Conservation (phyloP, 2,797 vertebrate genomes). For the Liparis tanakae region DNA sequence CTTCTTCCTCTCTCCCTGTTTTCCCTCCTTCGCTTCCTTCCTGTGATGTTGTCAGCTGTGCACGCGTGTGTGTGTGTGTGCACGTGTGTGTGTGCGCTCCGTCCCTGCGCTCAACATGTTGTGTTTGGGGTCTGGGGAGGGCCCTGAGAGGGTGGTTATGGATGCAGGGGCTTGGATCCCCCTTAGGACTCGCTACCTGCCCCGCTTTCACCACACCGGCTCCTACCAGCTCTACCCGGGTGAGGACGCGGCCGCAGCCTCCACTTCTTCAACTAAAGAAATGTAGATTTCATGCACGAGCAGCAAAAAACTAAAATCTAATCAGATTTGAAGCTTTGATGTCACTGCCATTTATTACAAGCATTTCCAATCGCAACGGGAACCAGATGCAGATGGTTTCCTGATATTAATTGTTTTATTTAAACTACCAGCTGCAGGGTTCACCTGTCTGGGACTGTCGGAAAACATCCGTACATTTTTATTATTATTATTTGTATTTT, state of each 20-base stretch:
- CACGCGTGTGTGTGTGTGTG: constrained; percentile 9
- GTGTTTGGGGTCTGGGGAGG: constrained; percentile 42
- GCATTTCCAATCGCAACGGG: constrained; percentile 3
- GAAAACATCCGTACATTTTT: constrained; percentile 18
- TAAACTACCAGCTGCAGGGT: neutral
- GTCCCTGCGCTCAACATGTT: constrained; percentile 14
- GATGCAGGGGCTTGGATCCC: constrained; percentile 92
- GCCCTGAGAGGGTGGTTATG: constrained; percentile 85
- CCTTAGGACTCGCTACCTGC: constrained; percentile 89
- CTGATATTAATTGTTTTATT: constrained; percentile 14
- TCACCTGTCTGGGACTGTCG: constrained; percentile 3
- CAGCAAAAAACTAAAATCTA: neutral
- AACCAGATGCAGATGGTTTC: constrained; percentile 8
- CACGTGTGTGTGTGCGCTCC: constrained; percentile 2
- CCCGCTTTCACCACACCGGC: constrained; percentile 93
- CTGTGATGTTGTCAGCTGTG: constrained; percentile 19
- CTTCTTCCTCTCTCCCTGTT: constrained; percentile 9
- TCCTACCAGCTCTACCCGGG: constrained; percentile 96
- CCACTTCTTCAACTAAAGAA: neutral
- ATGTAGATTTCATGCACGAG: neutral
- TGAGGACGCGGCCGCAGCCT: constrained; percentile 78
- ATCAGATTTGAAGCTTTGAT: neutral
- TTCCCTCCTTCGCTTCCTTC: constrained; percentile 5
- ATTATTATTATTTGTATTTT: neutral
- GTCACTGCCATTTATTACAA: neutral